Evolutionary conservation across 2,888 invertebrate genomes (phyloP).

Genomic region (Eristalis intricaria): DNA sequence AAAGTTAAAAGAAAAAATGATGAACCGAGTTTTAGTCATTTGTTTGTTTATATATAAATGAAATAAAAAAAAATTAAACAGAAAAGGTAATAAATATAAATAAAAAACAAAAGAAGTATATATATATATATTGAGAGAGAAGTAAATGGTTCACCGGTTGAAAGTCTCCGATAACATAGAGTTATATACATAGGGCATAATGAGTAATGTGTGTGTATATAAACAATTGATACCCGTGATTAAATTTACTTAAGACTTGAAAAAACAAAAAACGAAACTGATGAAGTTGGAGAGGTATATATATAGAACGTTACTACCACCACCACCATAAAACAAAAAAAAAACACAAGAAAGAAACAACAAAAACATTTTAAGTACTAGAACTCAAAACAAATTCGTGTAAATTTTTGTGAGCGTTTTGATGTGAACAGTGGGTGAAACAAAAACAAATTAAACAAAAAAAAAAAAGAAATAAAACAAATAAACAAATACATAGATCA

Average conservation of each 20-base stretch:
- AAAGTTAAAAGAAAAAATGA: conserved; percentile 52
- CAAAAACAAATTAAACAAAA: neutral
- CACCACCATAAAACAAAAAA: conserved; percentile 11
- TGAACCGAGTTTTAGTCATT: conserved; percentile 68
- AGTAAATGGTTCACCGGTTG: conserved; percentile 67
- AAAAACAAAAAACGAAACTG: conserved; percentile 24
- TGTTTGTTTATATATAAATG: conserved; percentile 60
- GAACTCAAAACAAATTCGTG: conserved; percentile 61
- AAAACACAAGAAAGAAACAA: neutral
- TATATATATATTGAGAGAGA: conserved; percentile 42
- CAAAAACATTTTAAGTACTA: conserved; percentile 8
- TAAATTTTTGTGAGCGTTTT: conserved; percentile 68
- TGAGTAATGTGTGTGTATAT: conserved; percentile 51
- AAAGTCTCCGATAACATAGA: conserved; percentile 65
- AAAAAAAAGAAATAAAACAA: neutral
- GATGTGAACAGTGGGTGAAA: conserved; percentile 60
- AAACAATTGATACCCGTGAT: conserved; percentile 70
- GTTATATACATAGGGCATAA: conserved; percentile 60
- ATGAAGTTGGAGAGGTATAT: conserved; percentile 8
- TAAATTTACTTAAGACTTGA: conserved; percentile 69
- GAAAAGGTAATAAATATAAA: neutral
- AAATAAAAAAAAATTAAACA: conserved; percentile 18
- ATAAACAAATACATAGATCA: conserved; percentile 28
- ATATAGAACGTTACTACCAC: conserved; percentile 48
- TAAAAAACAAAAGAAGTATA: conserved; percentile 45